Evolutionary conservation across 2,797 vertebrate genomes (phyloP), one percentile per base, ranked within the genome.

Genomic region (Hydrophis major): DNA sequence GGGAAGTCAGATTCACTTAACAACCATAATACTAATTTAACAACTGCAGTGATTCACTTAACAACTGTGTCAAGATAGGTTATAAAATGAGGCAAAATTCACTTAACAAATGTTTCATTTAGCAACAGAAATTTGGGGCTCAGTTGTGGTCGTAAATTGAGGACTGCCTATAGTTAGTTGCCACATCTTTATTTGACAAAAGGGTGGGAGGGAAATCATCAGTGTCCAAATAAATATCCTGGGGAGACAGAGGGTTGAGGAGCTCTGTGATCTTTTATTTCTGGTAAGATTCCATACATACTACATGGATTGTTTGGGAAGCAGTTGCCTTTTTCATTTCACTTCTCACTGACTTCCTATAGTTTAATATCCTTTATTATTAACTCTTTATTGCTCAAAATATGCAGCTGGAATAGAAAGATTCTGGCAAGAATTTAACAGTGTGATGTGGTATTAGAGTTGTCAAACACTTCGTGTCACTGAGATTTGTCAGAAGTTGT

Each of bases 321-420:
- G 37, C 74, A 83, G 10, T 83, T 47, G 47, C 42, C 16, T 16
- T n/a, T 61, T 59, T 32, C 13, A 53, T 78, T 89, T 60, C 28
- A 22, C 63, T 27, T 74, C 66, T 78, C 20, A 50, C 10, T 87
- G 20, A 83, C 83, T 10, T 50, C n/a, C 53, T 92, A 61, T 59
- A 66, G 47, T 87, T 4, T 53, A 12, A 53, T 18, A 1, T 90
- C 60, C 25, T 86, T 60, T 57, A 22, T 60, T n/a, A 0, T 50
- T 5, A 32, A 5, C 55, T 4, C 89, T 92, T 93, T 25, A 18
- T 6, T 56, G 1, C 90, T 91, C 22, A 18, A 22, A 4, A 90
- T 91, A 27, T 92, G n/a, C 69, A 91, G 28, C n/a, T 18, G 89
- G 4, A 88, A 53, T 86, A 59, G 14, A 60, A 55, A 89, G 87